Percentiles rank a stretch among this genome's conserved stretches.
phyloP scores from a whole-genome alignment of 2,888 invertebrate genomes.

The Halictus ligatus region DNA sequence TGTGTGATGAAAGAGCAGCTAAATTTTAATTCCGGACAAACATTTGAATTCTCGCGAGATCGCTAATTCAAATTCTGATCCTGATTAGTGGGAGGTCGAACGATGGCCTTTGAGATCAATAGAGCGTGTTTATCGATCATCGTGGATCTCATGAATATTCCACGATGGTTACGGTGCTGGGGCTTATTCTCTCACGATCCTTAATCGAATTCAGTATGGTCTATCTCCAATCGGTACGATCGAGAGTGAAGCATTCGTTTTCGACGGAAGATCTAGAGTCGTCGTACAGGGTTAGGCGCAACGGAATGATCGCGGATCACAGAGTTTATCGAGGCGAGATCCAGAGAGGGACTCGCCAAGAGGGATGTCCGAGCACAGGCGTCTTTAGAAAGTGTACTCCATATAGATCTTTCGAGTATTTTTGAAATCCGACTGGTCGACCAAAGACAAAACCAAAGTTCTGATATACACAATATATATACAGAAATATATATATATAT shows the following conservation, averaged over 20 bases:
- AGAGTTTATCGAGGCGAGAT: constrained; percentile 29
- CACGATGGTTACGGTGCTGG: background rate
- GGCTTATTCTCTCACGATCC: background rate
- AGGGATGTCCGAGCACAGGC: background rate
- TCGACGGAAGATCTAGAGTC: constrained; percentile 8
- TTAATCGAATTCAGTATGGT: background rate
- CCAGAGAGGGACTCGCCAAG: background rate
- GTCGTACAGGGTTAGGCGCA: constrained; percentile 56
- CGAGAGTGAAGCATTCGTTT: background rate
- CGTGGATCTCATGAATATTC: background rate
- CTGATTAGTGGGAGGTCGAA: background rate
- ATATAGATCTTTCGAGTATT: constrained; percentile 66
- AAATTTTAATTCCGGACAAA: constrained; percentile 1
- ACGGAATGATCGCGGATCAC: constrained; percentile 54
- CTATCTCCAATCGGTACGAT: background rate
- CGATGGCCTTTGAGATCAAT: background rate
- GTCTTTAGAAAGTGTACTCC: constrained; percentile 38
- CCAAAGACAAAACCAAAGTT: constrained; percentile 70
- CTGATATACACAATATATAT: constrained; percentile 68
- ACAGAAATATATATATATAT: constrained; percentile 50
- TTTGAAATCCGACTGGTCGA: constrained; percentile 70
- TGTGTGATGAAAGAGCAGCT: background rate
- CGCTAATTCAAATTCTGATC: background rate
- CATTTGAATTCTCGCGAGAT: background rate
- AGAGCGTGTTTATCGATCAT: background rate